Conservation (phyloP, 92 coral and sea anemone genomes). For the Phenganax subtilis region DNA sequence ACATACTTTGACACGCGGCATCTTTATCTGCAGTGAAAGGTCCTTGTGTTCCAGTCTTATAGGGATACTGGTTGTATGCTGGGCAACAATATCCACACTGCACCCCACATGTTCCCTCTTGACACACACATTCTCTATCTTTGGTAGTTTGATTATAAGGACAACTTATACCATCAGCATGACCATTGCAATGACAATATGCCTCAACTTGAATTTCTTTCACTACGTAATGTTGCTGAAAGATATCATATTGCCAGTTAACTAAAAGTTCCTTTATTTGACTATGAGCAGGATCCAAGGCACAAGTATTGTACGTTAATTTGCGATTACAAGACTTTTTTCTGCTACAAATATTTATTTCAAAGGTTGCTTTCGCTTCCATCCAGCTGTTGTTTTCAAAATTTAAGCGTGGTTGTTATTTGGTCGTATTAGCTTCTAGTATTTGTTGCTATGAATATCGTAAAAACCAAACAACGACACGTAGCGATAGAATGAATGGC, state of each 20-base stretch:
- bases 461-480: too few relatives aligned
- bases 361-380: too few relatives aligned
- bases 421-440: too few relatives aligned
- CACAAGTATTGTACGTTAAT: not conserved
- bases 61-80: slow-evolving; percentile 87
- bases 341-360: too few relatives aligned
- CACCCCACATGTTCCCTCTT: slow-evolving; percentile 73
- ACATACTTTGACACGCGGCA: slow-evolving; percentile 79
- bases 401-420: too few relatives aligned
- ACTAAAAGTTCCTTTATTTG: not conserved
- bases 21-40: slow-evolving; percentile 70
- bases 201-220: slow-evolving; percentile 65
- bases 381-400: too few relatives aligned
- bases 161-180: slow-evolving; percentile 62
- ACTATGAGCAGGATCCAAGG: not conserved
- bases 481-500: too few relatives aligned
- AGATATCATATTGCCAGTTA: not conserved
- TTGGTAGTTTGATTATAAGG: slow-evolving; percentile 43
- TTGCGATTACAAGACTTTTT: not conserved
- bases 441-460: too few relatives aligned
- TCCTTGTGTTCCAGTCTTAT: slow-evolving; percentile 65
- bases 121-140: slow-evolving; percentile 70
- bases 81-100: slow-evolving; percentile 78
- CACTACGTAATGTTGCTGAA: slow-evolving; percentile 82
- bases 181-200: slow-evolving; percentile 89